These are phyloP conservation scores for Lota lota DNA, from an alignment of 2,113 vertebrate genomes.

Conservation along the genomic window DNA sequence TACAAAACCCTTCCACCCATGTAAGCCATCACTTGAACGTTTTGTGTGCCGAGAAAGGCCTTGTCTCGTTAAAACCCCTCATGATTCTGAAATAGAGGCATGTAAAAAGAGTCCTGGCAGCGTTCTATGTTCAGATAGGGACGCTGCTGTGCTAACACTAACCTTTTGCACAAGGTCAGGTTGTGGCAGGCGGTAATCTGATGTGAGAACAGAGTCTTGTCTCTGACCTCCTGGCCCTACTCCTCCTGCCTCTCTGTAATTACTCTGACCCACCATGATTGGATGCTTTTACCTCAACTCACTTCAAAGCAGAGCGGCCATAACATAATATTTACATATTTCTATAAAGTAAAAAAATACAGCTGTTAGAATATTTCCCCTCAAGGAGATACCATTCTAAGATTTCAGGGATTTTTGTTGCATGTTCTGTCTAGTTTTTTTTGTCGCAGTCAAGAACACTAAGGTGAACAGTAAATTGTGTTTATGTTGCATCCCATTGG, in stretches of 20 bases:
- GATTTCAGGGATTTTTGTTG: background rate
- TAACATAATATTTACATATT: slow-evolving; percentile 15
- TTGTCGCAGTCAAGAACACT: background rate
- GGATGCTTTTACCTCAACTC: slow-evolving; percentile 23
- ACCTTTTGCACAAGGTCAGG: slow-evolving; percentile 18
- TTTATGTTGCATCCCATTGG: no score
- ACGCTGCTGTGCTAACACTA: slow-evolving; percentile 23
- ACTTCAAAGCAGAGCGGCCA: slow-evolving; percentile 58
- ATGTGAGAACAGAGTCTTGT: slow-evolving; percentile 35
- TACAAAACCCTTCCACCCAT: no score
- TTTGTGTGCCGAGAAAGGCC: no score
- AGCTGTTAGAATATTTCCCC: slow-evolving; percentile 53
- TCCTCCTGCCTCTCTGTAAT: slow-evolving; percentile 60
- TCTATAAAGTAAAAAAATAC: slow-evolving; percentile 29
- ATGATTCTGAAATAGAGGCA: background rate
- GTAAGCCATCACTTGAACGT: no score
- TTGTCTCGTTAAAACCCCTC: background rate
- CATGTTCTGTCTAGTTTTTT: background rate
- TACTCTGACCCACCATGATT: slow-evolving; percentile 55
- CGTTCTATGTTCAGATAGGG: background rate
- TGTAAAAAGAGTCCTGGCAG: background rate
- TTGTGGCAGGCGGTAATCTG: slow-evolving; percentile 39
- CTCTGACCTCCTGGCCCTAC: slow-evolving; percentile 46
- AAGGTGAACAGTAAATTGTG: background rate
- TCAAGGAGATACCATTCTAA: slow-evolving; percentile 1